These are phyloP conservation scores for Lampropteryx suffumata DNA, from an alignment of 2,888 invertebrate species.

Conservation along the genomic window DNA sequence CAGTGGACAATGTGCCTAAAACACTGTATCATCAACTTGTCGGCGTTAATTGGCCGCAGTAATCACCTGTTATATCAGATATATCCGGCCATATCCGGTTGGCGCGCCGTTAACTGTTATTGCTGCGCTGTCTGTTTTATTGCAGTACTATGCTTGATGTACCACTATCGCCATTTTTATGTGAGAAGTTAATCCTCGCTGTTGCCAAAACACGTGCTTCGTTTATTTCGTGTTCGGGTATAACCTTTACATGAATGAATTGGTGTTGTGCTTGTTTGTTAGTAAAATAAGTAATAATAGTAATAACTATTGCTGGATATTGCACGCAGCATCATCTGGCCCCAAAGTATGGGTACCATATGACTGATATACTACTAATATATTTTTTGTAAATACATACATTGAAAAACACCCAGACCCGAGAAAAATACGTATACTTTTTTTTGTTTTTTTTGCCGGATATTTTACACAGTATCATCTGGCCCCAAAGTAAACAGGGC, in stretches of 20 bases:
- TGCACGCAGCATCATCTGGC: too few species aligned
- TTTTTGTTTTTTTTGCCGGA: too few species aligned
- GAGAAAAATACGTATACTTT: too few species aligned
- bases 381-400: too few species aligned
- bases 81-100: slow-evolving; percentile 40
- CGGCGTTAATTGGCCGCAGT: slow-evolving; percentile 54
- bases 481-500: too few species aligned
- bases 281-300: too few species aligned
- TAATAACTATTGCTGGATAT: too few species aligned
- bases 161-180: slow-evolving; percentile 25
- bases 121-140: slow-evolving; percentile 50
- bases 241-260: slow-evolving; percentile 4
- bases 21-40: slow-evolving; percentile 35
- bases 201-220: slow-evolving; percentile 30
- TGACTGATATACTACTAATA: too few species aligned
- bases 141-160: slow-evolving; percentile 46
- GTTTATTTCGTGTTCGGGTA: slow-evolving; percentile 17
- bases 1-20: background rate
- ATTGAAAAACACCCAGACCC: too few species aligned
- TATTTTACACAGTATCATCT: too few species aligned
- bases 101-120: slow-evolving; percentile 54
- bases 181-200: slow-evolving; percentile 25
- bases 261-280: slow-evolving; percentile 8
- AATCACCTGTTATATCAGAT: slow-evolving; percentile 56
- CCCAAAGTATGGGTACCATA: too few species aligned